Base-by-base conservation (phyloP, 2,888 invertebrate genomes). In the Galeruca laticollis region DNA sequence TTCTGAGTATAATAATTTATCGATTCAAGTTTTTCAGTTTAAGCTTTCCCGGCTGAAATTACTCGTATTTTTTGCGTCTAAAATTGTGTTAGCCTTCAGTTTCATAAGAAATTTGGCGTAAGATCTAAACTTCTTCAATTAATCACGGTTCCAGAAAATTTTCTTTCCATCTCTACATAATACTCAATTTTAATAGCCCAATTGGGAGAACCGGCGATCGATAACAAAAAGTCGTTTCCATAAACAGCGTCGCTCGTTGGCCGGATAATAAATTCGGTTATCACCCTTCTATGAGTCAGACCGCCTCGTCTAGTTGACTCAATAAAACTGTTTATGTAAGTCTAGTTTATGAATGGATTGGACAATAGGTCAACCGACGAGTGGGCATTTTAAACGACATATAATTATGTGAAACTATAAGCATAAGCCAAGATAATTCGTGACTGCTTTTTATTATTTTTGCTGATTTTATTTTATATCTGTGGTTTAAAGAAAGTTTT, bases 251-350 rank as follows among this genome's bases (percentile, higher is more conserved):
- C n/a, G n/a, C n/a, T 15, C 5, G 15, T 43, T 43, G 43, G 43
- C n/a, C 15, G 43, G 4, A 43, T 43, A 43, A 43, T 43, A 43
- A 43, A 15, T 15, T 43, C n/a, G 43, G n/a, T 43, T 15, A 18
- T 47, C 15, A 47, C 47, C 47, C 47, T 47, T 9, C 9, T 47
- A 47, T 18, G 47, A 47, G 47, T 47, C 18, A 47, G 6, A 15
- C 18, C 8, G 18, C 15, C 47, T 47, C 8, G 47, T 47, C 47
- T 47, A 47, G 18, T 18, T 47, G 4, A 18, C 15, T 47, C 6
- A 47, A 47, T 47, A 47, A 47, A 47, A 47, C 18, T 47, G 47
- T 47, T 47, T 47, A 37, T 13, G 37, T 13, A 37, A 37, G 37
- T 37, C 9, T 37, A 9, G 37, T 37, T 37, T 37, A 47, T 18